Percentiles rank a stretch among this genome's conserved stretches.
Evolutionary conservation across 92 coral and sea anemone species (phyloP).

Genomic region (Parazoanthus swiftii): DNA sequence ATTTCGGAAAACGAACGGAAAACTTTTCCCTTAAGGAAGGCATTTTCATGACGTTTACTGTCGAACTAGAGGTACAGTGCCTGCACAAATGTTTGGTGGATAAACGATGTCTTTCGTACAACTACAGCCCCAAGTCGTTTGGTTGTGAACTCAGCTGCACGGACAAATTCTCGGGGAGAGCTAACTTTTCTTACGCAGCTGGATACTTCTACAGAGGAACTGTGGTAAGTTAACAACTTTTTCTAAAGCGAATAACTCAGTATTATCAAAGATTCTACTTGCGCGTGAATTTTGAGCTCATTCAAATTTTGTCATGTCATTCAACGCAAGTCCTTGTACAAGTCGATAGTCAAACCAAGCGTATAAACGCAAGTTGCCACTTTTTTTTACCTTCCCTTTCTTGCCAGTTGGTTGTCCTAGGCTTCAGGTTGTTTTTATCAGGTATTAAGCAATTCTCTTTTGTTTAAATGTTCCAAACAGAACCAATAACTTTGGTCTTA

Average conservation of each 20-base stretch:
- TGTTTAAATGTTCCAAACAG: too few species aligned
- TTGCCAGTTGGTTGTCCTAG: too few species aligned
- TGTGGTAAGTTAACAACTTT: neutral
- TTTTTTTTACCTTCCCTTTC: too few species aligned
- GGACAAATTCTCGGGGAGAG: neutral
- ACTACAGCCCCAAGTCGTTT: neutral
- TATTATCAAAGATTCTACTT: too few species aligned
- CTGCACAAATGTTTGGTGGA: neutral
- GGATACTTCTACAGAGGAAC: conserved; percentile 10
- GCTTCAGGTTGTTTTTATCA: too few species aligned
- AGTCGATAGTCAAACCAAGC: too few species aligned
- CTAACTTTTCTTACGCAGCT: neutral
- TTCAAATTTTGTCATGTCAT: too few species aligned
- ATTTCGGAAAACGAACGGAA: neutral
- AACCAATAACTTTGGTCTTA: too few species aligned
- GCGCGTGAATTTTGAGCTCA: too few species aligned
- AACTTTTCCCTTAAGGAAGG: neutral
- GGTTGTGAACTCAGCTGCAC: neutral
- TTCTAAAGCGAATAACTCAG: neutral
- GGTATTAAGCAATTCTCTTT: too few species aligned
- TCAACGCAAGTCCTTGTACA: too few species aligned
- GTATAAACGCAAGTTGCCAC: too few species aligned
- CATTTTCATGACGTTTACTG: neutral
- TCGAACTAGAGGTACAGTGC: neutral
- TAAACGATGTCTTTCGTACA: conserved; percentile 16